phyloP scores from a whole-genome alignment of 2,113 vertebrate species.

The Labrus mixtus region DNA sequence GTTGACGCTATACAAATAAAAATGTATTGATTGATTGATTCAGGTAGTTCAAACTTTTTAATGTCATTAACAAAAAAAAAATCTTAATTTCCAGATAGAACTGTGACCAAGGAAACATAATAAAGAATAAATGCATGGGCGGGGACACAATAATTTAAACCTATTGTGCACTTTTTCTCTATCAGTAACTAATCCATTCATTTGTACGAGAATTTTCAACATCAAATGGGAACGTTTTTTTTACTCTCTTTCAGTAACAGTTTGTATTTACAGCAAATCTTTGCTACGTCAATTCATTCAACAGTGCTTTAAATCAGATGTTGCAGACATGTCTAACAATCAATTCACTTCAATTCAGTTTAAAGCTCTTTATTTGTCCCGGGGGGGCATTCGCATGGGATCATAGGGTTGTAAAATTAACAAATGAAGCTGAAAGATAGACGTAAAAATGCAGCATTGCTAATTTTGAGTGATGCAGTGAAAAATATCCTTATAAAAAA shows the following conservation, averaged over 20 bases:
- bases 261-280: not conserved
- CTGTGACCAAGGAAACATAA: too few species aligned
- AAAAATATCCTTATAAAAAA: not conserved
- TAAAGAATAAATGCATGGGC: too few species aligned
- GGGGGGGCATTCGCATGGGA: not conserved
- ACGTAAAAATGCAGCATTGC: not conserved
- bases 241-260: not conserved
- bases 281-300: not conserved
- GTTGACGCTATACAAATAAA: too few species aligned
- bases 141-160: too few species aligned
- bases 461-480: not conserved
- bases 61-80: too few species aligned
- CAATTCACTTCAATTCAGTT: not conserved
- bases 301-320: not conserved
- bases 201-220: not conserved
- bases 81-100: too few species aligned
- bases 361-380: not conserved
- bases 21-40: too few species aligned
- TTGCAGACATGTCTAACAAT: not conserved
- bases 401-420: not conserved
- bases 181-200: not conserved
- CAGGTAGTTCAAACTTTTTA: too few species aligned
- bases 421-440: not conserved
- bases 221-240: too few species aligned
- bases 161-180: not conserved